Base-by-base conservation (phyloP, 2,888 invertebrate genomes). In the Drosophila merina region DNA sequence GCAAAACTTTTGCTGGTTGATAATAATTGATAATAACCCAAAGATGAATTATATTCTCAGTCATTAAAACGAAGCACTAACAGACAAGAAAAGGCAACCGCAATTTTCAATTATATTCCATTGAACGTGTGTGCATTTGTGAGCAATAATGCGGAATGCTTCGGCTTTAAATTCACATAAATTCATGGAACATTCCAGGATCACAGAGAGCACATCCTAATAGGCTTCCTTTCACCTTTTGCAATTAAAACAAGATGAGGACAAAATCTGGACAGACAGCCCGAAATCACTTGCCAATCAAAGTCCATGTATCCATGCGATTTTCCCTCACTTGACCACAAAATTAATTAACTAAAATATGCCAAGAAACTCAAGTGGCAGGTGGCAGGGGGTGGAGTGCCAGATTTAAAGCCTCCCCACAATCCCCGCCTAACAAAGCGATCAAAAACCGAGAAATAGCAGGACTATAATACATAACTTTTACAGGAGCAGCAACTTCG, bases 331-430 rank as follows among this genome's bases (percentile, higher is more conserved):
- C 69, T 83, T 77, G 78, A 73, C 78, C 81, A 77, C 70, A 85
- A 84, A 84, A 84, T 84, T 84, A 84, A 84, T 86, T 86, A 84
- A 86, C 83, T 86, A 75, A 86, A 83, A 86, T 83, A 69, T 70
- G 70, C 70, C 50, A 5, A 12, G 38, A 50, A 28, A 36, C n/a
- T 6, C 26, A 47, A 20, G 30, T 6, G n/a, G 26, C 0, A 12
- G 25, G 30, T 6, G n/a, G 26, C 0, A 12, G 25, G 44, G 36
- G 33, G 50, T 47, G 68, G 50, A 50, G 54, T 50, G 57, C 31
- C 51, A 51, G 42, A 47, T 60, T 57, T 57, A 68, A 68, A 36
- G 14, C 51, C 14, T n/a, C 51, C 56, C 33, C 45, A 40, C 38
- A 14, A 38, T 47, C 60, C 12, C 12, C 38, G 40, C 6, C 57